Evolutionary conservation across 2,888 invertebrate genomes (phyloP), one percentile per base, ranked within the genome.

Genomic region (Drosophila nr. perissopoda): DNA sequence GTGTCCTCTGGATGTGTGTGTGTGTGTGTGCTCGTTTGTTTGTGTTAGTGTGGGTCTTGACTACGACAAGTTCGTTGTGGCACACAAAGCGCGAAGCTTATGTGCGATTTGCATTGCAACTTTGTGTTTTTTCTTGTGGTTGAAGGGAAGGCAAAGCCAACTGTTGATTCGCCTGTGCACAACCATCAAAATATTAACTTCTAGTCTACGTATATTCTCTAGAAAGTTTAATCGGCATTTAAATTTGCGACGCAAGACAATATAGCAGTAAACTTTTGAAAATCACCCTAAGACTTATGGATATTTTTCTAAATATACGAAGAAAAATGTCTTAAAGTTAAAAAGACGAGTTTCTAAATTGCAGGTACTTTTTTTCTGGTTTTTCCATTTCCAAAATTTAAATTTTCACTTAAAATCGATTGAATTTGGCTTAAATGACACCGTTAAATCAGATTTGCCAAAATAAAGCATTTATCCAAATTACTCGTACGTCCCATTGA

Each of bases 81-180:
- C 53, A 57, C 65, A 65, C 74, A 75, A 68, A 75, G 71, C 72
- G 69, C 46, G 70, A 54, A 75, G 85, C 87, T 87, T 83, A 84
- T 70, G 66, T 81, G 82, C 66, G 82, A 59, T 81, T 86, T 76
- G 67, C 67, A 65, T 68, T 62, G 77, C 80, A 82, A 81, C 81
- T 87, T 85, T 87, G 86, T 85, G 70, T 78, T 80, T 78, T 76
- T 75, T 63, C 71, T 59, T 59, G 52, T 46, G 40, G 53, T 72
- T 70, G 49, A 71, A 71, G 61, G 46, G 29, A 31, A 11, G 16
- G 54, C 57, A 60, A 74, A 76, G 70, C 86, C 83, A 85, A 84
- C 87, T 87, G 88, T 87, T 87, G 87, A 87, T 82, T 79, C 70
- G 57, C 62, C 71, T 66, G 60, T 69, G 78, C 46, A n/a, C 56